Base-by-base conservation (phyloP, 2,797 vertebrate species). In the Scolopax rusticola region DNA sequence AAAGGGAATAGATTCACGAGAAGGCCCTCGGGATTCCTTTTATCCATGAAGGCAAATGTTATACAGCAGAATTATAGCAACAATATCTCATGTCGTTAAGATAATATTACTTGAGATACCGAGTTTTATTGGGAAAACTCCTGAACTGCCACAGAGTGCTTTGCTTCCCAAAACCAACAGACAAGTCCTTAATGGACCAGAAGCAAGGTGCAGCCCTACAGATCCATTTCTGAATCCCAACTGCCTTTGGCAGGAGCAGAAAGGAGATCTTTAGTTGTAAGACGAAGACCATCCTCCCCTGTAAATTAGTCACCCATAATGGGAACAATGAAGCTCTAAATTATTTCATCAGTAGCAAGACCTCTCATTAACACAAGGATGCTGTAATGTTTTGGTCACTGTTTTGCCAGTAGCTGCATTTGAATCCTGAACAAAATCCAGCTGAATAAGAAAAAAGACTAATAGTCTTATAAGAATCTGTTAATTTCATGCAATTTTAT, bases 301-400 rank as follows among this genome's bases (percentile, higher is more conserved):
- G 41, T 60, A 90, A 76, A 90, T 79, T 17, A 86, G 59, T 79
- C 51, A 86, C 67, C 25, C 57, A 45, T 1, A 73, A 28, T 74
- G 25, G 45, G 47, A 87, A 96, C 83, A 87, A 88, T 9, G 48
- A 45, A 48, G 15, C 48, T 74, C 40, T 90, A 74, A 88, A 93
- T 96, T 76, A 88, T 76, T 97, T 89, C 91, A 96, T 54, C 93
- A 65, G 50, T 45, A 68, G 48, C 53, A 87, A 71, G 92, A 95
- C 95, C 15, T 32, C 76, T 74, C 8, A 3, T 69, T 95, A 95
- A 70, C 64, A 92, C 33, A 59, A 87, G 33, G 78, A 95, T 91
- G 77, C 40, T 80, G 45, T 47, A 67, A 74, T 6, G 60, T 87
- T 69, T 30, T 48, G 32, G 61, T 91, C 67, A 81, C 77, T 78